These are phyloP conservation scores for Siniperca chuatsi DNA, from an alignment of 2,113 vertebrate species.

Conservation along the genomic window DNA sequence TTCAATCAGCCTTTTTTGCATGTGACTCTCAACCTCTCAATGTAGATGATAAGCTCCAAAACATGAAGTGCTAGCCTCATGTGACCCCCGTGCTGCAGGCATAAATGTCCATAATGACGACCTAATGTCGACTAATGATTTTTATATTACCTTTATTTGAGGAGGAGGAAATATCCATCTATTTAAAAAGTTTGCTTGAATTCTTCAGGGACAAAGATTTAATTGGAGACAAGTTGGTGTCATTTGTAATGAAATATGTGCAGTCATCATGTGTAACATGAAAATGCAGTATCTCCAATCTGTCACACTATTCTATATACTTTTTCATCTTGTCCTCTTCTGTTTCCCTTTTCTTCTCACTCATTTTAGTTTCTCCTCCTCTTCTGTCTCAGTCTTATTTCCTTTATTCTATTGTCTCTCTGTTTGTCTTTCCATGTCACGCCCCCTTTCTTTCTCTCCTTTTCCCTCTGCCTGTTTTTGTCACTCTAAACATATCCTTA, in stretches of 20 bases:
- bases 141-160: neutral
- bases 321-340: neutral
- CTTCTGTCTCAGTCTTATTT: neutral
- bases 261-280: constrained; percentile 18
- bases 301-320: neutral
- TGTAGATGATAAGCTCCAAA: neutral
- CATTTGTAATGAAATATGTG: constrained; percentile 24
- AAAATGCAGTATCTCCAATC: constrained; percentile 29
- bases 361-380: constrained; percentile 7
- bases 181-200: constrained; percentile 23
- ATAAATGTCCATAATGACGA: constrained; percentile 24
- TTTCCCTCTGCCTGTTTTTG: constrained; percentile 17
- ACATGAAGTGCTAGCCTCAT: neutral
- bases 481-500: constrained; percentile 46
- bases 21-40: constrained; percentile 19
- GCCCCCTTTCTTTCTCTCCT: neutral
- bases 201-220: constrained; percentile 11
- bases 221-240: constrained; percentile 22
- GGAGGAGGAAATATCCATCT: neutral
- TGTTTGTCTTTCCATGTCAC: neutral
- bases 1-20: constrained; percentile 35
- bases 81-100: neutral
- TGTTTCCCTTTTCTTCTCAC: constrained; percentile 5
- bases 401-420: constrained; percentile 25
- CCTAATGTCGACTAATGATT: neutral